These are phyloP conservation scores for Leptinotarsa juncta DNA, from an alignment of 2,888 invertebrate genomes.

Conservation along the genomic window DNA sequence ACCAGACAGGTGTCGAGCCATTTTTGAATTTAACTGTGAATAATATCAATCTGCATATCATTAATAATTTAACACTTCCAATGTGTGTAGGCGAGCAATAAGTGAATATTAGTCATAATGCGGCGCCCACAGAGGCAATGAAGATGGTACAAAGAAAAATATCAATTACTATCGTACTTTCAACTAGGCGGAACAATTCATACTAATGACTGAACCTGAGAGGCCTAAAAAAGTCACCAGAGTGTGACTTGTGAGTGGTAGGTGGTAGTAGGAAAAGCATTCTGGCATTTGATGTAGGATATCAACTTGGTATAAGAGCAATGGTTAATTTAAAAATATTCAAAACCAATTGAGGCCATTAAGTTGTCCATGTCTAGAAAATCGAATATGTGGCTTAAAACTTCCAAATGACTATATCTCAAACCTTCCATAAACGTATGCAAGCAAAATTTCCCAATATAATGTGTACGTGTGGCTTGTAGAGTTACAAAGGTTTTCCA, in stretches of 20 bases:
- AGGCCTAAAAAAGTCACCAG: background rate
- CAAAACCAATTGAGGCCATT: too few species aligned
- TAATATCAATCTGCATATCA: background rate
- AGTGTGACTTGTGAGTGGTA: background rate
- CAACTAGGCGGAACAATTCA: background rate
- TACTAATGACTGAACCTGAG: background rate
- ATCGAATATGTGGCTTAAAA: too few species aligned
- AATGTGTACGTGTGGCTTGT: too few species aligned
- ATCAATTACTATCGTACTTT: background rate
- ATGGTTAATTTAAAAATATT: too few species aligned
- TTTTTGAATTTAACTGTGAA: background rate
- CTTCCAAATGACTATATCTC: too few species aligned
- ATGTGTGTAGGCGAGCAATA: background rate
- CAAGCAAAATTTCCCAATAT: too few species aligned
- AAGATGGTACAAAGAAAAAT: slow-evolving; percentile 3
- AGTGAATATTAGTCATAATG: slow-evolving; percentile 9
- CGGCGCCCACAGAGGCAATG: slow-evolving; percentile 5
- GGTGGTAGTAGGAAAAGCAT: background rate
- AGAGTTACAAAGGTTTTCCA: too few species aligned
- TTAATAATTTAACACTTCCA: background rate
- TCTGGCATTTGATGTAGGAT: too few species aligned
- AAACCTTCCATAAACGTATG: too few species aligned
- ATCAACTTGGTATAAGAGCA: too few species aligned
- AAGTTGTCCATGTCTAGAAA: too few species aligned
- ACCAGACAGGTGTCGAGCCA: background rate